Evolutionary conservation across 2,888 invertebrate genomes (phyloP).

Genomic region (Latrodectus hesperus): DNA sequence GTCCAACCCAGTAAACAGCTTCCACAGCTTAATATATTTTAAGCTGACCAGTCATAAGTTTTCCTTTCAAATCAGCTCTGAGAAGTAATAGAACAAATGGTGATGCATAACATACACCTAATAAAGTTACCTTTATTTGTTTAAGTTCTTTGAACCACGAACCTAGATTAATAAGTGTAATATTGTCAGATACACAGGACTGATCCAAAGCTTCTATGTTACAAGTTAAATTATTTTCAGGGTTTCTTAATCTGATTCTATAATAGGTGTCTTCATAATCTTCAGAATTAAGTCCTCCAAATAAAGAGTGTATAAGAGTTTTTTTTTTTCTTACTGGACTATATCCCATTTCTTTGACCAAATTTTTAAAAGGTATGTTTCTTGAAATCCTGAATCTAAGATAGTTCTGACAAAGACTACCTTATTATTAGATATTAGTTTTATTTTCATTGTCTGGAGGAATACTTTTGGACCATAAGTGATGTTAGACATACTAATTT

Average conservation of each 20-base stretch:
- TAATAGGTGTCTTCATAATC: neutral
- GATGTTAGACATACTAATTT: neutral
- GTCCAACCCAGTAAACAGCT: neutral
- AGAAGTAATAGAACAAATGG: neutral
- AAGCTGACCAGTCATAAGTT: neutral
- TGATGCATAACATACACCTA: neutral
- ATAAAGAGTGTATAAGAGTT: slow-evolving; percentile 11
- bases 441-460: neutral
- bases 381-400: slow-evolving; percentile 8
- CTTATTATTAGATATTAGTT: neutral
- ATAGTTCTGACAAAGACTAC: neutral
- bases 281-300: slow-evolving; percentile 9
- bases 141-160: neutral
- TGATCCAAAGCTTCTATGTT: neutral
- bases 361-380: slow-evolving; percentile 3
- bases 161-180: neutral
- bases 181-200: neutral
- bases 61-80: neutral
- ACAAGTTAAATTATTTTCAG: neutral
- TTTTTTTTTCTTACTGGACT: neutral
- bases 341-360: neutral
- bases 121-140: neutral
- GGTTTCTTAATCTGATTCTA: slow-evolving; percentile 9
- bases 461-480: neutral
- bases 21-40: neutral